These are phyloP conservation scores for Pogonocherus hispidulus DNA, from an alignment of 2,888 invertebrate species.

Conservation along the genomic window DNA sequence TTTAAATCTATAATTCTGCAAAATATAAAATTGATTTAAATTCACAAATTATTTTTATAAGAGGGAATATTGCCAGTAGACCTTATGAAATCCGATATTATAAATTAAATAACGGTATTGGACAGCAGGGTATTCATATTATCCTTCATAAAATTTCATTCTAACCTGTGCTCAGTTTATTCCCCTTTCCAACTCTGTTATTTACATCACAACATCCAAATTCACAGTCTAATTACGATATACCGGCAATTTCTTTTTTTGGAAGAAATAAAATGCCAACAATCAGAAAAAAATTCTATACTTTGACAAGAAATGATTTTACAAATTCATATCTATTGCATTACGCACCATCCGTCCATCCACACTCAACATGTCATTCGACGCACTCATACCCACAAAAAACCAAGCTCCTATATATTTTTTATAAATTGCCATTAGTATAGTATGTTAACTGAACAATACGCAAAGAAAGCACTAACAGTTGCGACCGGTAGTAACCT, in stretches of 20 bases:
- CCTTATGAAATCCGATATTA: too few species aligned
- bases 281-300: conserved; percentile 70
- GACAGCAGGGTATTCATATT: too few species aligned
- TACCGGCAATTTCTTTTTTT: not conserved
- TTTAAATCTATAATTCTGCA: too few species aligned
- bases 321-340: conserved; percentile 71
- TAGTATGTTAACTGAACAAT: conserved; percentile 66
- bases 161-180: too few species aligned
- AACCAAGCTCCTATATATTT: conserved; percentile 69
- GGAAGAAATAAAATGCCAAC: conserved; percentile 34
- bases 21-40: too few species aligned
- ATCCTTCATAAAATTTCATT: too few species aligned
- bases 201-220: too few species aligned
- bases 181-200: too few species aligned
- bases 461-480: conserved; percentile 61
- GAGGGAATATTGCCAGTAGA: too few species aligned
- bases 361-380: conserved; percentile 48
- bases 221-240: too few species aligned
- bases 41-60: too few species aligned
- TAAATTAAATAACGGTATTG: too few species aligned
- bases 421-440: conserved; percentile 69
- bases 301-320: conserved; percentile 72
- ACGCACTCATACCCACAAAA: conserved; percentile 61
- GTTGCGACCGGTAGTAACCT: conserved; percentile 28
- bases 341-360: conserved; percentile 60